phyloP scores from a whole-genome alignment of 2,888 invertebrate genomes.

The Penaeus monodon region DNA sequence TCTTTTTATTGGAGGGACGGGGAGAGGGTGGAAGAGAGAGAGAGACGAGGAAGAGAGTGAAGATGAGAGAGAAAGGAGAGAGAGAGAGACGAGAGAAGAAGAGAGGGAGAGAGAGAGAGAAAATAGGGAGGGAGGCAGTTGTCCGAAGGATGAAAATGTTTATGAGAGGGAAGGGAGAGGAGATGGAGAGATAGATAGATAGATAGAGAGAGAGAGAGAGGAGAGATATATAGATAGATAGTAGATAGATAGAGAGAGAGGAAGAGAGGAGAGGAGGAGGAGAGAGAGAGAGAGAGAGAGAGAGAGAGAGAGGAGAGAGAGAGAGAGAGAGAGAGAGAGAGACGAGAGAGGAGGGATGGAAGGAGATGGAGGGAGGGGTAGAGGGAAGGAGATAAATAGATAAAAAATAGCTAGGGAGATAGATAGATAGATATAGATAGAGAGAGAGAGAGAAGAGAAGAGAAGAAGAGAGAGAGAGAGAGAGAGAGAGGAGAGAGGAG shows the following conservation, averaged over 20 bases:
- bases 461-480: neutral
- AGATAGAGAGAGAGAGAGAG: constrained; percentile 2
- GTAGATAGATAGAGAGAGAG: too few species aligned
- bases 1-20: too few species aligned
- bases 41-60: neutral
- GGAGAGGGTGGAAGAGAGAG: too few species aligned
- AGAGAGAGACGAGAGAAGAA: neutral
- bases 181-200: neutral
- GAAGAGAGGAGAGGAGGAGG: too few species aligned
- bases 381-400: neutral
- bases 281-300: neutral
- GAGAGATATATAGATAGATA: too few species aligned
- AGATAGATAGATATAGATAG: too few species aligned
- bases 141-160: too few species aligned
- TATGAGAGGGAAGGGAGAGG: neutral
- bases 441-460: too few species aligned
- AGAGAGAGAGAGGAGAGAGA: neutral
- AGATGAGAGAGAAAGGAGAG: neutral
- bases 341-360: neutral
- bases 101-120: neutral
- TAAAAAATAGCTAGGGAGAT: too few species aligned
- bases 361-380: neutral
- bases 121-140: neutral
- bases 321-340: neutral
- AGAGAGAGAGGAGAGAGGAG: neutral